Evolutionary conservation across 2,113 vertebrate genomes (phyloP).

Genomic region (Microcebus tavaratra): DNA sequence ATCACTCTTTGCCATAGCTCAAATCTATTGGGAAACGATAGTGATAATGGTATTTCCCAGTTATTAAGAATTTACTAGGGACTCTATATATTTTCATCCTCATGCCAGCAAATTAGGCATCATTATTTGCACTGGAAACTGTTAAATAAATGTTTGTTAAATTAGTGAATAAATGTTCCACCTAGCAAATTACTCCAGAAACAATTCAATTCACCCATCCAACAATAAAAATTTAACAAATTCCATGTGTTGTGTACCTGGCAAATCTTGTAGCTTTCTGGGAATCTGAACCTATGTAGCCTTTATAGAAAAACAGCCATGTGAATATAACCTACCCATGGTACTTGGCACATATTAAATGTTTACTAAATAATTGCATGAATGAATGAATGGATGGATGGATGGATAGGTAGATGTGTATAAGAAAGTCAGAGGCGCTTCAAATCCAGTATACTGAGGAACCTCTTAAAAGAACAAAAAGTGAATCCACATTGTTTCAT

Average conservation of each 20-base stretch:
- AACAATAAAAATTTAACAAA: neutral
- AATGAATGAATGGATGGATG: neutral
- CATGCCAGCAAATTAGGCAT: neutral
- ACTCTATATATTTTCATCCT: neutral
- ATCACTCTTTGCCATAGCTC: neutral
- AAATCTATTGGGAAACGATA: neutral
- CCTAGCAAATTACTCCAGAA: neutral
- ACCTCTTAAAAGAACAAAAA: neutral
- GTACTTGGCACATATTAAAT: neutral
- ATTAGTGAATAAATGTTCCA: neutral
- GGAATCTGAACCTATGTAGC: neutral
- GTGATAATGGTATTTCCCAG: neutral
- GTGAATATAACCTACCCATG: neutral
- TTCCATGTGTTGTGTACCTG: neutral
- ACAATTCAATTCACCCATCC: neutral
- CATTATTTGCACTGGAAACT: neutral
- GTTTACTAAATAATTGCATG: neutral
- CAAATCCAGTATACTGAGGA: neutral
- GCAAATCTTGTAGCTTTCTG: neutral
- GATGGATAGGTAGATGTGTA: no score
- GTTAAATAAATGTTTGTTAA: neutral
- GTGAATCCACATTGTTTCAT: neutral
- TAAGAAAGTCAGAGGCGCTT: neutral
- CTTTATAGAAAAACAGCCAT: neutral
- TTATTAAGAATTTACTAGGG: neutral